A percentile compares a stretch with the other conserved stretches of the same genome.
phyloP scores from a whole-genome alignment of 2,113 vertebrate genomes.

The Microcebus ravelobensis region DNA sequence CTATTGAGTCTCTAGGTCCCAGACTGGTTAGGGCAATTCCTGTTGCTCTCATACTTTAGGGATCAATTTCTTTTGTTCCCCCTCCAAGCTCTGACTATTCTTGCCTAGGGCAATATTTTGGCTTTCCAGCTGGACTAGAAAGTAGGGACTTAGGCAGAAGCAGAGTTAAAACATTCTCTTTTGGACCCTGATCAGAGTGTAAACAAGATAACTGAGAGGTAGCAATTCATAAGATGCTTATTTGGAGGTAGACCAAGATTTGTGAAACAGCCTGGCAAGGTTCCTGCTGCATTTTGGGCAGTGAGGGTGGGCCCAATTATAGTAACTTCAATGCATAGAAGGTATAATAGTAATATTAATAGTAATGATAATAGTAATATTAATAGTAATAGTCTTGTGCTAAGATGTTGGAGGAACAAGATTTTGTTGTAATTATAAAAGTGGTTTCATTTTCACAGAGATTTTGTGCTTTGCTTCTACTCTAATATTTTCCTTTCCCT shows the following conservation, averaged over 20 bases:
- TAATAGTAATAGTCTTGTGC: neutral
- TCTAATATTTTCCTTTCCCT: neutral
- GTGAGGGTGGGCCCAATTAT: neutral
- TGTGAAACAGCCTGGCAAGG: neutral
- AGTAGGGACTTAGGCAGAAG: neutral
- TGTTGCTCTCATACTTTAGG: neutral
- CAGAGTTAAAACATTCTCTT: neutral
- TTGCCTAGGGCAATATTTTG: neutral
- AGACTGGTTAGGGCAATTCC: neutral
- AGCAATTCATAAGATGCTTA: neutral
- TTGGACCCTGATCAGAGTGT: conserved; percentile 30
- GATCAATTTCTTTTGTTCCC: neutral
- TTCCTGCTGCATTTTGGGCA: neutral
- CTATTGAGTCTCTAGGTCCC: neutral
- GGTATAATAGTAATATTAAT: neutral
- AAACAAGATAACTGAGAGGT: neutral
- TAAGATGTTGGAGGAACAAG: neutral
- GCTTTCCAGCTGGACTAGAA: neutral
- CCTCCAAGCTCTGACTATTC: neutral
- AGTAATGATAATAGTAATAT: neutral
- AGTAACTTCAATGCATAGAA: neutral
- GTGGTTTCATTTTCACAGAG: neutral
- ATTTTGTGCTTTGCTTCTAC: neutral
- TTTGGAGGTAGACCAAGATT: neutral
- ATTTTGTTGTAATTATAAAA: neutral